Conservation (phyloP, 1,140 invertebrate species). For the Brachionus asplanchnoidis region DNA sequence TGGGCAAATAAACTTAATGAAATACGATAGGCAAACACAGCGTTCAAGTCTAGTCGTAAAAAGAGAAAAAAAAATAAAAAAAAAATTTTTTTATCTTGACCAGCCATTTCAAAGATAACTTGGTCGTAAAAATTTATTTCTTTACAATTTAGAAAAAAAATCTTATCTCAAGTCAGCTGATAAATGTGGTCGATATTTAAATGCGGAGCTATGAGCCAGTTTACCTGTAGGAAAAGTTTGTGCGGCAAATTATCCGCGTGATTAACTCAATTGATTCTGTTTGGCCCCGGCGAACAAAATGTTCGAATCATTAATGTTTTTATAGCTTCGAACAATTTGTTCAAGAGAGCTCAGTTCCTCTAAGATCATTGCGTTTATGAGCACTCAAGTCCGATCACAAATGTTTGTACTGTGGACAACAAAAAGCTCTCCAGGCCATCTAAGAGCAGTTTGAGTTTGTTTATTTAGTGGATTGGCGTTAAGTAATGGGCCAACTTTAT, state of each 20-base stretch:
- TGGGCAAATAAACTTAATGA: not conserved
- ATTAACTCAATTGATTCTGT: constrained; percentile 33
- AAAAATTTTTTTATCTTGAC: not conserved
- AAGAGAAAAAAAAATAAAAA: not conserved
- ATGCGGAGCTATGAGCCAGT: not conserved
- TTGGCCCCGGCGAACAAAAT: not conserved
- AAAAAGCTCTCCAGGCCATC: constrained; percentile 3
- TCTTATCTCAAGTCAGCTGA: constrained; percentile 21
- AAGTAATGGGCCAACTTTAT: not conserved
- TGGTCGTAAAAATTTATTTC: constrained; percentile 28
- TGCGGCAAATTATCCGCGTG: constrained; percentile 22
- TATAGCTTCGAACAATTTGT: constrained; percentile 12
- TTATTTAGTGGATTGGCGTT: constrained; percentile 11
- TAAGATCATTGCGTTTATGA: not conserved
- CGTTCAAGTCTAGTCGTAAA: not conserved
- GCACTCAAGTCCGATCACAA: not conserved
- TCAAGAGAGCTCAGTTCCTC: not conserved
- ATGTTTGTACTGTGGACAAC: not conserved
- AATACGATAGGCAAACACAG: not conserved
- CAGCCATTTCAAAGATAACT: not conserved
- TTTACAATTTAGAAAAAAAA: not conserved
- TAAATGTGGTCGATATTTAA: not conserved
- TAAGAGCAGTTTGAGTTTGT: not conserved
- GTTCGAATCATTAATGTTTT: constrained; percentile 17
- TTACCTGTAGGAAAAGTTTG: constrained; percentile 18